phyloP scores from a whole-genome alignment of 2,888 invertebrate genomes.

The Vanessa cardui region DNA sequence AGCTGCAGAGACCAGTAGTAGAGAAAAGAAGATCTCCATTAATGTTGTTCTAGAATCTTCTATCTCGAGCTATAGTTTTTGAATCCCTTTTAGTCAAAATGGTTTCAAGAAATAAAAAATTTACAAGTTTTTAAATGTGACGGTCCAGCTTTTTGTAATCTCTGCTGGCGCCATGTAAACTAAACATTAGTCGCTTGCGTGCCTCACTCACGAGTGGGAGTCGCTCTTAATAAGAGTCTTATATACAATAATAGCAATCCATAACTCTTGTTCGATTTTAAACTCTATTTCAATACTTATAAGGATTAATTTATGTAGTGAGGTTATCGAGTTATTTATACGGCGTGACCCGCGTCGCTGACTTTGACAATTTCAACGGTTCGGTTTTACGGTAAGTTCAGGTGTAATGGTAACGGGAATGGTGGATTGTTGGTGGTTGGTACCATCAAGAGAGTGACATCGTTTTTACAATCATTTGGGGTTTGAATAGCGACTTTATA shows the following conservation, averaged over 20 bases:
- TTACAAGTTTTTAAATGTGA: no score
- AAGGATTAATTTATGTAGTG: conserved; percentile 22
- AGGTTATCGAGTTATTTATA: conserved; percentile 59
- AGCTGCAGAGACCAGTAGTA: no score
- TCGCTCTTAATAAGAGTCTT: conserved; percentile 78
- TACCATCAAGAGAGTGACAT: conserved; percentile 10
- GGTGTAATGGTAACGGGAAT: conserved; percentile 43
- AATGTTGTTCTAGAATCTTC: no score
- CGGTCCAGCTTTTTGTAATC: no score
- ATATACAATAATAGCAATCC: conserved; percentile 63
- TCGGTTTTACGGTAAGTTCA: conserved; percentile 37
- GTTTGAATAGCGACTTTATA: not conserved
- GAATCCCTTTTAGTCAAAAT: no score
- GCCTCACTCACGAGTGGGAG: conserved; percentile 71
- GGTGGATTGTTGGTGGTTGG: conserved; percentile 26
- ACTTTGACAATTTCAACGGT: conserved; percentile 59
- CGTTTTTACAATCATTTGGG: not conserved
- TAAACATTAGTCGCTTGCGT: conserved; percentile 62
- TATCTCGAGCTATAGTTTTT: no score
- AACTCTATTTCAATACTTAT: conserved; percentile 29
- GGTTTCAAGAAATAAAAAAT: no score
- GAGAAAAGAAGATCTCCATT: no score
- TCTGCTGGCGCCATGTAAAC: conserved; percentile 55
- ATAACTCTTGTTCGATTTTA: conserved; percentile 35
- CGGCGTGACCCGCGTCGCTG: conserved; percentile 53